These are phyloP conservation scores for Nudaria mundana DNA, from an alignment of 2,888 invertebrate genomes.

Conservation along the genomic window DNA sequence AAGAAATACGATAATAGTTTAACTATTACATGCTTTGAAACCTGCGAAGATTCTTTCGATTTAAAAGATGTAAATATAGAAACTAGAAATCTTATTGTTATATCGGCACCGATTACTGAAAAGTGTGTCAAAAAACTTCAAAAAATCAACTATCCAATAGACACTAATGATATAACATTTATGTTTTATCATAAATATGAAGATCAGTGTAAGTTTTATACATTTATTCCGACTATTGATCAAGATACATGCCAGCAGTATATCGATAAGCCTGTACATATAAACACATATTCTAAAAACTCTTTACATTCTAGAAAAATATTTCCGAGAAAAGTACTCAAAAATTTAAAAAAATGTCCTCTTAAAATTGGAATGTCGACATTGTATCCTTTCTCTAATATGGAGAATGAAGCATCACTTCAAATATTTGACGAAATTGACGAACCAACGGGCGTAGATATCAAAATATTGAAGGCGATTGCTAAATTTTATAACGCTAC, in stretches of 20 bases:
- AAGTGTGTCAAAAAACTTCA: conserved; percentile 22
- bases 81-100: conserved; percentile 39
- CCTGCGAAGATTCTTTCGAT: conserved; percentile 28
- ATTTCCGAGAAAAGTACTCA: conserved; percentile 44
- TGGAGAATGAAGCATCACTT: conserved; percentile 35
- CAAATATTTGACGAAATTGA: conserved; percentile 42
- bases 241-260: conserved; percentile 36
- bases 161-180: conserved; percentile 41
- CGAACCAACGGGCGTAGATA: conserved; percentile 47
- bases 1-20: conserved; percentile 9
- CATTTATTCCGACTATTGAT: conserved; percentile 44
- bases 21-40: conserved; percentile 29
- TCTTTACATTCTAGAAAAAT: conserved; percentile 18
- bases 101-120: conserved; percentile 21
- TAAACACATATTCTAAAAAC: conserved; percentile 46
- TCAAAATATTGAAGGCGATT: conserved; percentile 56
- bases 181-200: conserved; percentile 24
- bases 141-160: conserved; percentile 23
- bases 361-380: conserved; percentile 51
- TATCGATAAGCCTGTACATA: conserved; percentile 18
- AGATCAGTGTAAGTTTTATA: conserved; percentile 27
- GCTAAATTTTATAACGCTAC: conserved; percentile 50
- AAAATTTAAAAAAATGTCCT: conserved; percentile 50
- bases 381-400: conserved; percentile 47
- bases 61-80: conserved; percentile 19